Evolutionary conservation across 2,797 vertebrate genomes (phyloP).

Genomic region (Erethizon dorsatum): DNA sequence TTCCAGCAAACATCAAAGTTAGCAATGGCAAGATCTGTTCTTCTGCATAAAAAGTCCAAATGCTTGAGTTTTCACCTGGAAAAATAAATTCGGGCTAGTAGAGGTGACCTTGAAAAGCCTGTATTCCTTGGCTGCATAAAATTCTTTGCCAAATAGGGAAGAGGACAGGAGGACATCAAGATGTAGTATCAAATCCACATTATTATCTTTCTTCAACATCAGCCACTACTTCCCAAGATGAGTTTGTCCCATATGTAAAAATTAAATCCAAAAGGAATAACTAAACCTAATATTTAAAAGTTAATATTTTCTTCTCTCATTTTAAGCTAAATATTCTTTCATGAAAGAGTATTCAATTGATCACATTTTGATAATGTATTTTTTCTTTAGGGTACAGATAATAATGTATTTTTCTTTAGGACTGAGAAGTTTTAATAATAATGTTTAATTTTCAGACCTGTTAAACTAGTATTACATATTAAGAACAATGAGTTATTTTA

Average conservation of each 20-base stretch:
- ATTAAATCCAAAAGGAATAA: constrained; percentile 31
- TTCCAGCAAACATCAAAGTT: not conserved
- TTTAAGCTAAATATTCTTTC: constrained; percentile 27
- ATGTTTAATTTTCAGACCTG: constrained; percentile 47
- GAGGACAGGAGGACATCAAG: constrained; percentile 14
- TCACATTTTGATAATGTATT: constrained; percentile 18
- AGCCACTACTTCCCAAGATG: not conserved
- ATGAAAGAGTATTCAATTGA: not conserved
- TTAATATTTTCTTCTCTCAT: not conserved
- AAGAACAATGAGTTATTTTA: constrained; percentile 10
- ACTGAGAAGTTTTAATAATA: constrained; percentile 22
- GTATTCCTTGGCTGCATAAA: constrained; percentile 57
- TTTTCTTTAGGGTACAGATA: constrained; percentile 31
- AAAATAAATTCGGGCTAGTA: constrained; percentile 56
- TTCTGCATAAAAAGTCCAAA: constrained; percentile 61
- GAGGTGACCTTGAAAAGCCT: constrained; percentile 40
- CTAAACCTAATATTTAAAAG: constrained; percentile 8
- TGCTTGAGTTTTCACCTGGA: constrained; percentile 60
- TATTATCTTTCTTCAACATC: not conserved
- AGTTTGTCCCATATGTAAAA: not conserved
- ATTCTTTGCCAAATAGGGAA: not conserved
- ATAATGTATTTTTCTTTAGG: not conserved
- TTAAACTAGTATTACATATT: constrained; percentile 47
- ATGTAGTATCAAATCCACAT: not conserved
- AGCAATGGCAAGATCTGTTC: constrained; percentile 42